A percentile compares a stretch with the other conserved stretches of the same genome.
phyloP scores from a whole-genome alignment of 2,888 invertebrate genomes.

The Perizoma flavofasciatum region DNA sequence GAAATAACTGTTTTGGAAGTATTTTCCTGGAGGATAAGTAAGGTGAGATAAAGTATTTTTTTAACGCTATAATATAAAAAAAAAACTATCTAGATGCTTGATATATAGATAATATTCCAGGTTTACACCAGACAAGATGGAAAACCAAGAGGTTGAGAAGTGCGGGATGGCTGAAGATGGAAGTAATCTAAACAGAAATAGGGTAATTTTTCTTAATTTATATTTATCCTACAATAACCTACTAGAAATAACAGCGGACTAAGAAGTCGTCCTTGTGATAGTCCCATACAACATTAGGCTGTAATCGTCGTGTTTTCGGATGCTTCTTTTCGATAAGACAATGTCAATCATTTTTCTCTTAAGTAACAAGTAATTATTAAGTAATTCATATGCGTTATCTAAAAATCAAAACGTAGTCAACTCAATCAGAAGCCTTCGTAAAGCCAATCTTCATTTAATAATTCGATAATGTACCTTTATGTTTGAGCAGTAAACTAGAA shows the following conservation, averaged over 20 bases:
- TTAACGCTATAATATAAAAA: neutral
- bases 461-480: neutral
- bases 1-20: constrained; percentile 49
- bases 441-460: neutral
- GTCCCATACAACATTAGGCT: neutral
- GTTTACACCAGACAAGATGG: constrained; percentile 55
- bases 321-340: neutral
- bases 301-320: neutral
- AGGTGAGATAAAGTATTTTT: constrained; percentile 51
- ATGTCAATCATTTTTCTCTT: too few species aligned
- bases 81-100: neutral
- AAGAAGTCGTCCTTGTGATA: constrained; percentile 8
- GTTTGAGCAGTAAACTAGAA: too few species aligned
- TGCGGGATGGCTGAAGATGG: constrained; percentile 58
- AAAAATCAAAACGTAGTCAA: neutral
- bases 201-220: constrained; percentile 52
- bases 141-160: constrained; percentile 63
- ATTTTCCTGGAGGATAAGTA: constrained; percentile 42
- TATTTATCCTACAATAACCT: too few species aligned
- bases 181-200: constrained; percentile 62
- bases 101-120: constrained; percentile 11
- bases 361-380: too few species aligned
- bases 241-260: constrained; percentile 3
- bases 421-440: constrained; percentile 15
- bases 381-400: too few species aligned